Evolutionary conservation across 2,888 invertebrate species (phyloP), one percentile per base, ranked within the genome.

Genomic region (Steinernema carpocapsae): DNA sequence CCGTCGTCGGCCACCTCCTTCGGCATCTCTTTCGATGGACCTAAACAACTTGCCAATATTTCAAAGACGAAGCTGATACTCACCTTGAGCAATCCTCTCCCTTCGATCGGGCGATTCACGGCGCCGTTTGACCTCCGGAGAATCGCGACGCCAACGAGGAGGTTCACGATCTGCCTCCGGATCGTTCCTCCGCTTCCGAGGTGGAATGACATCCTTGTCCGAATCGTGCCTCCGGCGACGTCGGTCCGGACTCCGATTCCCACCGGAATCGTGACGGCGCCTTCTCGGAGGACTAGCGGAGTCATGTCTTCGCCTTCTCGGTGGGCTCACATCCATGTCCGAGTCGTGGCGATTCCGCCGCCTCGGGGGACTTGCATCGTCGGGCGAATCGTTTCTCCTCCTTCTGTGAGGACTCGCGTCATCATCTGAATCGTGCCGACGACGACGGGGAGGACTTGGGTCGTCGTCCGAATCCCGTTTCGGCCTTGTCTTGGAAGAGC

Each of bases 1-100:
- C 46, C 56, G 6, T 73, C 73, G 29, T 76, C 73, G 10, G 71
- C 12, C 45, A 72, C n/a, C n/a, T n/a, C n/a, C n/a, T n/a, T n/a
- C n/a, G n/a, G n/a, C n/a, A n/a, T n/a, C n/a, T n/a, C n/a, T n/a
- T n/a, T n/a, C n/a, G n/a, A n/a, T n/a, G n/a, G n/a, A n/a, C n/a
- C n/a, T n/a, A n/a, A n/a, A n/a, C n/a, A n/a, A n/a, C n/a, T n/a
- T n/a, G n/a, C n/a, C n/a, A n/a, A n/a, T n/a, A n/a, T n/a, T n/a
- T n/a, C n/a, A n/a, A n/a, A n/a, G n/a, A n/a, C n/a, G n/a, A n/a
- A n/a, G n/a, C n/a, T n/a, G n/a, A n/a, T n/a, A n/a, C n/a, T n/a
- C 19, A 64, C 70, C 72, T 7, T 59, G 51, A 24, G 45, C 26
- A 70, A n/a, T 12, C 14, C 48, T 78, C 43, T 37, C 42, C 4